Evolutionary conservation across 2,113 vertebrate species (phyloP).

Genomic region (Nycticryphes semicollaris): DNA sequence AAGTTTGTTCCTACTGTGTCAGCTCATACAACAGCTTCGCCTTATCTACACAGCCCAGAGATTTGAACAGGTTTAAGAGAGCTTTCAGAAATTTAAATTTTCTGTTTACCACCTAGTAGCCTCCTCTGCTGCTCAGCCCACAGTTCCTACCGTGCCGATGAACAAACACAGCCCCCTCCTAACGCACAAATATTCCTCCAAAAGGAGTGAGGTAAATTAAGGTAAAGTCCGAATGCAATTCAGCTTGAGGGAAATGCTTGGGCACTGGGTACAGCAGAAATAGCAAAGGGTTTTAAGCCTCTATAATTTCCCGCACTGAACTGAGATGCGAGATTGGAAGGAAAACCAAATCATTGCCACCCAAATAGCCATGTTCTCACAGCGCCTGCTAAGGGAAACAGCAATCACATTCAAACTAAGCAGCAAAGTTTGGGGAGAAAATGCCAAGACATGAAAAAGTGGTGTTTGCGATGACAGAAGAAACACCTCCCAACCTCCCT

Average conservation of each 20-base stretch:
- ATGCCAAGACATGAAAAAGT: background rate
- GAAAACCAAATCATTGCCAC: background rate
- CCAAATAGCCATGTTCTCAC: background rate
- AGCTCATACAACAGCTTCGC: conserved; percentile 30
- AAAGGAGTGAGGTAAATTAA: background rate
- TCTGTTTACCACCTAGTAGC: conserved; percentile 5
- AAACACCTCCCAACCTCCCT: accelerated
- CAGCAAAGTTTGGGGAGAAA: background rate
- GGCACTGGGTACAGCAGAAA: background rate
- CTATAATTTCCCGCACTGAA: background rate
- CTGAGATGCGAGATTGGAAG: background rate
- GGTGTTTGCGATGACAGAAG: background rate
- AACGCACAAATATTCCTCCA: background rate
- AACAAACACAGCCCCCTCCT: background rate
- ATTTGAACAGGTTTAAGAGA: conserved; percentile 54
- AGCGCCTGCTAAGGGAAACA: background rate
- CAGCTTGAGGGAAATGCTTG: background rate
- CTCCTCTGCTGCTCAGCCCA: background rate
- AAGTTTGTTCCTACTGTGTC: conserved; percentile 51
- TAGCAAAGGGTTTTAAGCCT: background rate
- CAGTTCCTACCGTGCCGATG: background rate
- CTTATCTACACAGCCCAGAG: conserved; percentile 66
- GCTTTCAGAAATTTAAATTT: conserved; percentile 59
- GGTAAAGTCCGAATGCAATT: background rate
- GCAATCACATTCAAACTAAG: background rate